These are phyloP conservation scores for Agelas oroides DNA, from an alignment of 37 sponge, comb jelly and placozoan species.

Conservation along the genomic window DNA sequence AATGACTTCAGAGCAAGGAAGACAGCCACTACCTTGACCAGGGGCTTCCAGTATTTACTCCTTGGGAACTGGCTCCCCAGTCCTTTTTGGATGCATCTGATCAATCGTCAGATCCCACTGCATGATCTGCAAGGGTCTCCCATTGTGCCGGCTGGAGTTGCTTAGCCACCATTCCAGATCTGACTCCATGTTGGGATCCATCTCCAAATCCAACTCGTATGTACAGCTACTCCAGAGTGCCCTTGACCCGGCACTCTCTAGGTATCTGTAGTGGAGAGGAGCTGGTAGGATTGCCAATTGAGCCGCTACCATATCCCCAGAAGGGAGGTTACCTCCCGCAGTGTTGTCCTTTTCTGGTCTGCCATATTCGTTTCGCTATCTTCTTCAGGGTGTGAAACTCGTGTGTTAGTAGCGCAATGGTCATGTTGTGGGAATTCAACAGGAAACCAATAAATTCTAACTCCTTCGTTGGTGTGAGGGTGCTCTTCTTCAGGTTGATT, in stretches of 20 bases:
- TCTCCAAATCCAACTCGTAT: background rate
- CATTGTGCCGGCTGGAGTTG: background rate
- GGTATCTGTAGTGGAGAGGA: constrained; percentile 31
- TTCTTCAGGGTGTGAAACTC: background rate
- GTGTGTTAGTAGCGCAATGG: constrained; percentile 4
- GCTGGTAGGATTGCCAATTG: constrained; percentile 28
- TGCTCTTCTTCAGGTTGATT: constrained; percentile 18
- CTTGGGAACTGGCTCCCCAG: constrained; percentile 42
- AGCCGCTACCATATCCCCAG: constrained; percentile 21
- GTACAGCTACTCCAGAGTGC: background rate
- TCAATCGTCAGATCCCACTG: background rate
- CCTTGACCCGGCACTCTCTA: background rate
- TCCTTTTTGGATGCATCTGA: constrained; percentile 45
- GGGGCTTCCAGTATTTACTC: constrained; percentile 5
- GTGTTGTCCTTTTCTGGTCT: background rate
- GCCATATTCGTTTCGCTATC: background rate
- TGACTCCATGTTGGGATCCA: background rate
- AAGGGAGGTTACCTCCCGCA: background rate
- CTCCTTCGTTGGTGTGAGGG: background rate
- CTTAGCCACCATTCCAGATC: constrained; percentile 16
- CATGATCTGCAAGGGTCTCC: background rate
- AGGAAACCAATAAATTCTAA: constrained; percentile 43
- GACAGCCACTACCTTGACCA: constrained; percentile 58
- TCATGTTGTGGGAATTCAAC: constrained; percentile 23
- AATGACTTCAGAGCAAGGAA: constrained; percentile 48